These are phyloP conservation scores for Aplocera efformata DNA, from an alignment of 2,888 invertebrate species.

Conservation along the genomic window DNA sequence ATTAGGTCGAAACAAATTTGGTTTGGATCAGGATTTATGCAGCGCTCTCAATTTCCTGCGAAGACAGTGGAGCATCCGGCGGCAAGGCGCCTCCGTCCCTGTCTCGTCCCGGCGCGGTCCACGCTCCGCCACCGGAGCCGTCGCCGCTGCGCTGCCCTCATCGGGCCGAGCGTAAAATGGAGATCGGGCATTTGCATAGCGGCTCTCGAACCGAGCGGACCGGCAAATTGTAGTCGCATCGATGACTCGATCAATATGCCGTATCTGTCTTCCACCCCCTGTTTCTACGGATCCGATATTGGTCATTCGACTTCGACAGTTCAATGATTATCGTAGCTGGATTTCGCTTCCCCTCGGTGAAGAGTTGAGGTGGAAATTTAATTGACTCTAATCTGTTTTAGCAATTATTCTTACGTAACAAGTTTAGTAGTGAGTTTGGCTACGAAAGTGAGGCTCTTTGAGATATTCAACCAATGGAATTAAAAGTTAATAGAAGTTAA, in stretches of 20 bases:
- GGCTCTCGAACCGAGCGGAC: slow-evolving; percentile 67
- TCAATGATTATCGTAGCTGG: slow-evolving; percentile 22
- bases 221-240: slow-evolving; percentile 77
- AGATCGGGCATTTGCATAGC: slow-evolving; percentile 75
- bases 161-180: slow-evolving; percentile 68
- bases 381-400: slow-evolving; percentile 13
- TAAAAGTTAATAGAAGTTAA: too few species aligned
- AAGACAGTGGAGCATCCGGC: slow-evolving; percentile 75
- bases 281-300: slow-evolving; percentile 22
- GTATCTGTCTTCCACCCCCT: slow-evolving; percentile 47
- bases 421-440: too few species aligned
- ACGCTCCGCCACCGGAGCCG: slow-evolving; percentile 25
- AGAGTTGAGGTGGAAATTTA: slow-evolving; percentile 21
- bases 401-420: slow-evolving; percentile 1
- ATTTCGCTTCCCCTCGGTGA: slow-evolving; percentile 10
- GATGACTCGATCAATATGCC: slow-evolving; percentile 71
- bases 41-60: slow-evolving; percentile 79
- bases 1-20: slow-evolving; percentile 77
- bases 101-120: slow-evolving; percentile 30
- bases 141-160: slow-evolving; percentile 34
- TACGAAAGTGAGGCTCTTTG: too few species aligned
- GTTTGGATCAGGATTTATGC: slow-evolving; percentile 78
- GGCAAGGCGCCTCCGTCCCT: slow-evolving; percentile 41
- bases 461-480: too few species aligned
- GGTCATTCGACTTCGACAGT: slow-evolving; percentile 28